Percentiles rank a stretch among this genome's conserved stretches.
These are phyloP conservation scores for Acromyrmex echinatior DNA, from an alignment of 1,140 invertebrate species.

Conservation along the genomic window DNA sequence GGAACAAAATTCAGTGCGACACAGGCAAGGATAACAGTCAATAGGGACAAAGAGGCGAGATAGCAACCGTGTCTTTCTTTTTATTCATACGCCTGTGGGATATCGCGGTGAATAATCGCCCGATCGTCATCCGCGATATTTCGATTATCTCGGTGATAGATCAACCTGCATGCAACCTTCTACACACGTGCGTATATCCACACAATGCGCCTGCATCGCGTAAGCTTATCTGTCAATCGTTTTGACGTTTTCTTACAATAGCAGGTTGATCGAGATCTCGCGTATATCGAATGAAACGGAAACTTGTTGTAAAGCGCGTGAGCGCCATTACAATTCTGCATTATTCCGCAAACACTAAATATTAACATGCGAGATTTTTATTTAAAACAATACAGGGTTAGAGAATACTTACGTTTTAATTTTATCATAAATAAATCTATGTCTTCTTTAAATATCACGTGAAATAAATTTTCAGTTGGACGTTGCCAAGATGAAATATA, in stretches of 20 bases:
- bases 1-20: neutral
- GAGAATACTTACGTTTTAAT: neutral
- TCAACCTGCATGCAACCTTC: neutral
- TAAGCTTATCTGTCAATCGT: constrained; percentile 10
- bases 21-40: constrained; percentile 17
- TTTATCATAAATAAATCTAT: neutral
- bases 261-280: constrained; percentile 46
- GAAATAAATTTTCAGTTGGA: neutral
- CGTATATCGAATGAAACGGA: constrained; percentile 1
- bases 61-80: neutral
- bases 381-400: neutral
- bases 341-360: neutral
- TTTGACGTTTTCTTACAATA: constrained; percentile 47
- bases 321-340: too few species aligned
- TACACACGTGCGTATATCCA: neutral
- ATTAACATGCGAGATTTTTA: neutral
- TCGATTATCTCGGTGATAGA: constrained; percentile 62
- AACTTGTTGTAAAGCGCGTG: neutral
- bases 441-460: constrained; percentile 1
- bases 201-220: constrained; percentile 2
- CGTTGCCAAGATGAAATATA: neutral
- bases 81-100: too few species aligned
- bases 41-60: neutral
- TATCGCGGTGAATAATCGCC: constrained; percentile 50
- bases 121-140: constrained; percentile 56